Base-by-base conservation (phyloP, 1,140 invertebrate species). In the Helicoverpa zea region DNA sequence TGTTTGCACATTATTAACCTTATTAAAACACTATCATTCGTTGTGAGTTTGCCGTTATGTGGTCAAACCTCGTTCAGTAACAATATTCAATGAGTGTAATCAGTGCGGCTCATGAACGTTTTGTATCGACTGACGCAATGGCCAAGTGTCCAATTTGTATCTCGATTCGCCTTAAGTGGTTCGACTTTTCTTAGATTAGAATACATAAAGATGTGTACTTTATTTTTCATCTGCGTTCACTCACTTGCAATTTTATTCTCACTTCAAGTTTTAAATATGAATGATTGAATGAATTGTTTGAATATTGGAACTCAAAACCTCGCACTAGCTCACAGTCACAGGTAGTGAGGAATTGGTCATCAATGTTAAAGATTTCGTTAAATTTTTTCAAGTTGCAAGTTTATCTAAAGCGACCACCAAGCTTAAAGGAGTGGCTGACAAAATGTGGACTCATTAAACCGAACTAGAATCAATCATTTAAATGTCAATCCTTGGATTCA, bases 111-210 rank as follows among this genome's bases (percentile, higher is more conserved):
- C 88, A 89, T 89, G 85, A 90, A 84, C 89, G 86, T 73, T 89
- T 86, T 84, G 86, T 85, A 84, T 88, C 82, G 80, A 88, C 88
- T 94, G 93, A 93, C 93, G 93, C 91, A 94, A 92, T 86, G 83
- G 68, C 64, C 90, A 88, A 90, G 90, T 92, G 90, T 91, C 92
- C 93, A 94, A 94, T 94, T 93, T 92, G 90, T 92, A 91, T 91
- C 89, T 91, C 86, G 86, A 86, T 82, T 91, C 84, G 83, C 84
- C 81, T 90, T 90, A 93, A 94, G 90, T 92, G 91, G 89, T 90
- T 88, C 85, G 89, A 90, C 87, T 94, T 91, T 88, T 89, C 88
- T 89, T 90, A 93, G 91, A 92, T 92, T 89, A 91, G 82, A 88
- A 84, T 83, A 79, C 75, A 75, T 81, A 56, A 73, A 79, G 49